phyloP scores from a whole-genome alignment of 2,113 vertebrate genomes.

The Irena cyanogastra region DNA sequence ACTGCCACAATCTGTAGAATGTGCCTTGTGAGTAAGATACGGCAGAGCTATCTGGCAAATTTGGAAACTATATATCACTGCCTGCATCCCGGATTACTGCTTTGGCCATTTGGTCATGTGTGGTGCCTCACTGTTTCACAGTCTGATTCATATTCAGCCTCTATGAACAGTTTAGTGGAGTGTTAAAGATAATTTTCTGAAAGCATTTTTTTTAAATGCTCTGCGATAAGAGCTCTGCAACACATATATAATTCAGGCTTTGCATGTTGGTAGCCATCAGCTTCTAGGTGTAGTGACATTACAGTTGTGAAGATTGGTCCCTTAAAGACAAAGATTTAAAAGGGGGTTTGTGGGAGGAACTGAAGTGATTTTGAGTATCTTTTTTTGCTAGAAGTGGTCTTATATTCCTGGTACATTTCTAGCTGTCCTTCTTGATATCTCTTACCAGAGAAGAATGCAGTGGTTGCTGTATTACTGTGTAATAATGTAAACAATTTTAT shows the following conservation, averaged over 20 bases:
- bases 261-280: neutral
- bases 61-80: neutral
- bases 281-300: neutral
- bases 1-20: neutral
- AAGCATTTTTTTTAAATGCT: neutral
- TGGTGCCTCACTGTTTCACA: neutral
- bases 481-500: neutral
- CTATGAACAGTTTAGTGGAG: neutral
- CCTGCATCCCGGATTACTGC: neutral
- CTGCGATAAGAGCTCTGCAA: neutral
- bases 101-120: neutral
- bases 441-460: neutral
- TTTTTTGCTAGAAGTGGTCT: neutral
- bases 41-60: neutral
- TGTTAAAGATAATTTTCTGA: neutral
- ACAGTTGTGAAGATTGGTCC: neutral
- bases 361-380: neutral
- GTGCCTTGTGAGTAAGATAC: neutral
- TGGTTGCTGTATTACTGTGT: neutral
- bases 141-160: neutral
- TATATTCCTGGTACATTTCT: neutral
- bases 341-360: neutral
- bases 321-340: neutral
- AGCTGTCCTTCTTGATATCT: neutral
- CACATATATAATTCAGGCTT: neutral